Evolutionary conservation across 1,140 invertebrate genomes (phyloP).

Genomic region (Ooceraea biroi): DNA sequence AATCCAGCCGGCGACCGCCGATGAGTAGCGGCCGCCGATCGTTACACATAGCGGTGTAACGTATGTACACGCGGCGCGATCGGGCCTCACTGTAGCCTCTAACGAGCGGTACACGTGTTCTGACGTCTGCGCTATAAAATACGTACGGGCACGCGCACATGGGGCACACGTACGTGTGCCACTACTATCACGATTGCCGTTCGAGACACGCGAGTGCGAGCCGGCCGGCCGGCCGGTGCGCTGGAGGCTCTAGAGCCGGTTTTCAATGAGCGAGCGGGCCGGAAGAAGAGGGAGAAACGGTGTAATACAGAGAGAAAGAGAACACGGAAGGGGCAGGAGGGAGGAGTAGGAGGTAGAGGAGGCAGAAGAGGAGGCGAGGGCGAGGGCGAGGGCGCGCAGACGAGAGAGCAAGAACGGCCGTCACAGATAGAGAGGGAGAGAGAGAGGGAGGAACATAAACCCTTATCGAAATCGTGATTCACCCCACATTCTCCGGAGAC

Average conservation of each 20-base stretch:
- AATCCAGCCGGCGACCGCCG: too few species aligned
- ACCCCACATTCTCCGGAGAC: constrained; percentile 82
- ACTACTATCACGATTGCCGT: background rate
- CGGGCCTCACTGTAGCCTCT: constrained; percentile 64
- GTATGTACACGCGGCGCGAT: constrained; percentile 36
- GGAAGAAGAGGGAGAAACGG: constrained; percentile 72
- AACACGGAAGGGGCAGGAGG: constrained; percentile 31
- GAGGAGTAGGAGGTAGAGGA: background rate
- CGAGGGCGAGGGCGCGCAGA: constrained; percentile 36
- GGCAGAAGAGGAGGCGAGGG: constrained; percentile 17
- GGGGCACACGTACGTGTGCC: constrained; percentile 8
- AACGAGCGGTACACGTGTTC: constrained; percentile 81
- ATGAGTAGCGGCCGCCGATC: constrained; percentile 56
- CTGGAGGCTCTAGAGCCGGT: constrained; percentile 69
- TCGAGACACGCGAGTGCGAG: constrained; percentile 32
- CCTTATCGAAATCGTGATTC: constrained; percentile 84
- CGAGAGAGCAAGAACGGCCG: constrained; percentile 46
- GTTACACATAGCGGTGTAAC: constrained; percentile 74
- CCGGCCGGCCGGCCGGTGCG: constrained; percentile 26
- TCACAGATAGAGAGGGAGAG: constrained; percentile 5
- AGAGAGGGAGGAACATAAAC: constrained; percentile 77
- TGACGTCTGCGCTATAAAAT: constrained; percentile 78
- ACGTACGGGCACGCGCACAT: constrained; percentile 62
- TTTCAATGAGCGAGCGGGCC: constrained; percentile 71
- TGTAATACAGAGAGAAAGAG: constrained; percentile 62